Conservation (phyloP, 2,797 vertebrate species). For the Acanthurus leucopareius region DNA sequence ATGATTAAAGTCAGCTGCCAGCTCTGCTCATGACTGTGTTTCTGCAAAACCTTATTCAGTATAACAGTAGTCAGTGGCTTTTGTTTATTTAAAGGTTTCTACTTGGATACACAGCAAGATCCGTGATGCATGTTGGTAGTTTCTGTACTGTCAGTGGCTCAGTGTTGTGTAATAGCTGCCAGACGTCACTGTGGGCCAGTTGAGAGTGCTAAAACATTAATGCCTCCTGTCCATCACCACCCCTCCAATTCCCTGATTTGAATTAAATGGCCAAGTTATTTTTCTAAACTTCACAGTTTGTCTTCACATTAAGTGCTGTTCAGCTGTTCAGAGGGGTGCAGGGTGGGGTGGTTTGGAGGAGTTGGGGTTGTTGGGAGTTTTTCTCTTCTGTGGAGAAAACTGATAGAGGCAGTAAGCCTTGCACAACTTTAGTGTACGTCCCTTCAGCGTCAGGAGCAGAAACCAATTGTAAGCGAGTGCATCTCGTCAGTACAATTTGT, state of each 20-base stretch:
- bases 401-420: slow-evolving; percentile 46
- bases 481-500: slow-evolving; percentile 49
- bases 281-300: slow-evolving; percentile 67
- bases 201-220: slow-evolving; percentile 78
- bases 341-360: slow-evolving; percentile 29
- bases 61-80: slow-evolving; percentile 15
- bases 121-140: slow-evolving; percentile 45
- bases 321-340: slow-evolving; percentile 25
- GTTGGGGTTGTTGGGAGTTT: slow-evolving; percentile 11
- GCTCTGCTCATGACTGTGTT: slow-evolving; percentile 4
- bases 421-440: slow-evolving; percentile 44
- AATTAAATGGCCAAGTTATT: slow-evolving; percentile 68
- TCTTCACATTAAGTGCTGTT: slow-evolving; percentile 49
- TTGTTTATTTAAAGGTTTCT: slow-evolving; percentile 43
- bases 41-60: slow-evolving; percentile 12
- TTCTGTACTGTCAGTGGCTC: slow-evolving; percentile 46
- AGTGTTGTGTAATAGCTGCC: slow-evolving; percentile 73
- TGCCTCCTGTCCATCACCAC: slow-evolving; percentile 38
- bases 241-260: slow-evolving; percentile 59
- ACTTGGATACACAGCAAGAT: slow-evolving; percentile 42
- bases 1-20: neutral
- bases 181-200: slow-evolving; percentile 72
- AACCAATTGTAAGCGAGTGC: slow-evolving; percentile 56
- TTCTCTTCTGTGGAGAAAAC: slow-evolving; percentile 47
- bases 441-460: slow-evolving; percentile 47